Base-by-base conservation (phyloP, 1,140 invertebrate species). In the Brachionus paranguensis region DNA sequence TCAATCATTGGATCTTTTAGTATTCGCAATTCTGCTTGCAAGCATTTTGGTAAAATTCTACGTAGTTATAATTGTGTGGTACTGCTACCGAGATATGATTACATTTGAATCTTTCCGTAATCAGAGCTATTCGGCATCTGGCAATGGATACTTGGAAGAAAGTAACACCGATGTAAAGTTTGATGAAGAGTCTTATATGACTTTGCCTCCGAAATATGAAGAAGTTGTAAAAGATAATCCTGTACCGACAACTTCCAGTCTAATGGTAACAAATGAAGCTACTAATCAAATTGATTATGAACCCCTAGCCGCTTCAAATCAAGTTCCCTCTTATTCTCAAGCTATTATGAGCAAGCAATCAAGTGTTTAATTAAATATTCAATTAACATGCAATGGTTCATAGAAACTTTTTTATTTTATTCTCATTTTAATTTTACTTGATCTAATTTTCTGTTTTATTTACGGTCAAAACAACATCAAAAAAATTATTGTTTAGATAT, bases 1-100 rank as follows among this genome's bases (percentile, higher is more conserved):
- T 76, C 72, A 76, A 8, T 27, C 72, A 50, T 76, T 76, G 27
- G 72, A 76, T 50, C 45, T 76, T 27, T 29, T 76, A 47, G 72
- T 76, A 47, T 76, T 76, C 17, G 43, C 72, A 29, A 50, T 76
- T 27, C 43, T 76, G 24, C 47, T 76, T 24, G 72, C 72, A 50
- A 76, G 72, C 47, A 76, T 76, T 29, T 50, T 76, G 47, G 20
- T 50, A 12, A 76, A 76, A 76, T 76, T 76, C 17, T 76, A 76
- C 20, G 27, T 50, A 8, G 72, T 76, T 6, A 76, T 76, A 11
- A 76, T 76, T 76, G 72, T 76, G 12, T 76, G 72, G 72, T 76
- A 76, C 47, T 76, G 72, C 11, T 76, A 76, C 20, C 17, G 72
- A 50, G 20, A 76, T 5, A 76, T 76, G 72, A 76, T 76, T 14